Conservation (phyloP, 2,888 invertebrate genomes). For the Aromia moschata region DNA sequence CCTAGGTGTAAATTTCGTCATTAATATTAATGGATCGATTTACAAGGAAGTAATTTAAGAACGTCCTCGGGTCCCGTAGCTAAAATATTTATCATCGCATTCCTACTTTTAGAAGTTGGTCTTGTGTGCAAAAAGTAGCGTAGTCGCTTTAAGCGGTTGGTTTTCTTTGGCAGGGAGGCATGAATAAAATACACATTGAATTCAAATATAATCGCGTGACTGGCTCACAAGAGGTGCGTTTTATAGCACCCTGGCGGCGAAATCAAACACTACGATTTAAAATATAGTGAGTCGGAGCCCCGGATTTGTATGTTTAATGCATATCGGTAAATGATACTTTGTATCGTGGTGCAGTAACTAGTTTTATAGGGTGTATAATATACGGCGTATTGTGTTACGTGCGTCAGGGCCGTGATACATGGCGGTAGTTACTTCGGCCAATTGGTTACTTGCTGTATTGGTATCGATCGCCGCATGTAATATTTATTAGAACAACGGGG, state of each 20-base stretch:
- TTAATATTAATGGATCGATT: not conserved
- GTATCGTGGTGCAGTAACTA: constrained; percentile 54
- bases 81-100: constrained; percentile 8
- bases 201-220: constrained; percentile 58
- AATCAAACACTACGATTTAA: constrained; percentile 53
- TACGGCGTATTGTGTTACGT: constrained; percentile 60
- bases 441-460: constrained; percentile 51
- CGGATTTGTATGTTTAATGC: constrained; percentile 50
- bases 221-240: constrained; percentile 52
- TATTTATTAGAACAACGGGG: constrained; percentile 54
- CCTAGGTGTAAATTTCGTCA: too few species aligned
- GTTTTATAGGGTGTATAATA: constrained; percentile 61
- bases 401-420: constrained; percentile 58
- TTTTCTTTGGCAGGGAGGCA: constrained; percentile 40
- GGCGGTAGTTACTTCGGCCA: constrained; percentile 58
- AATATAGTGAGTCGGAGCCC: constrained; percentile 47
- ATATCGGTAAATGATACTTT: constrained; percentile 52
- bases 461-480: constrained; percentile 51
- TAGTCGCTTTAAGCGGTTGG: constrained; percentile 24
- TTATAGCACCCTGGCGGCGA: constrained; percentile 57
- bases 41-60: constrained; percentile 10
- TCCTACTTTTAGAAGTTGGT: constrained; percentile 20
- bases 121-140: constrained; percentile 31
- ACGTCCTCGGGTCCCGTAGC: constrained; percentile 1
- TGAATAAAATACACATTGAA: constrained; percentile 56